phyloP scores from a whole-genome alignment of 1,140 invertebrate genomes.

The Radopholus similis region DNA sequence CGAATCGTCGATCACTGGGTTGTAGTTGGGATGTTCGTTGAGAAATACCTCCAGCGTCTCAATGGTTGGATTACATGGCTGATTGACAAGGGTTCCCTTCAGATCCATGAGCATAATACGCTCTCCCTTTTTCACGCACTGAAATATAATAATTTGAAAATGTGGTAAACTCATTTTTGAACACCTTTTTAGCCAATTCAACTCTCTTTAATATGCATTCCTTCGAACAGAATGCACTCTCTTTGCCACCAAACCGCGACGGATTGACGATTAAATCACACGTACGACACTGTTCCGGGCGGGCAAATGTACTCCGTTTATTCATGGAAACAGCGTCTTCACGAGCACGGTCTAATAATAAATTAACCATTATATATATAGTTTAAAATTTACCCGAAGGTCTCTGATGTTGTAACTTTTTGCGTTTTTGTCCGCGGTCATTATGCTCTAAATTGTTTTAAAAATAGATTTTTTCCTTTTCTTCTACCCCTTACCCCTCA shows the following conservation, averaged over 20 bases:
- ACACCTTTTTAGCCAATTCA: background rate
- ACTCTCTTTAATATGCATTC: slow-evolving; percentile 6
- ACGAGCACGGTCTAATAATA: background rate
- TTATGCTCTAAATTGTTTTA: background rate
- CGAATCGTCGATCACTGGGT: background rate
- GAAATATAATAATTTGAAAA: background rate
- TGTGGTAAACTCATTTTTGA: background rate
- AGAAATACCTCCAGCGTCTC: slow-evolving; percentile 4
- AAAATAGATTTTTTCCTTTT: background rate
- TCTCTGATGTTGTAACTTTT: background rate
- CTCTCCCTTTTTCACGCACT: slow-evolving; percentile 14
- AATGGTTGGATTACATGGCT: slow-evolving; percentile 2
- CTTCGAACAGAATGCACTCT: slow-evolving; percentile 2
- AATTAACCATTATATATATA: background rate
- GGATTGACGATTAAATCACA: background rate
- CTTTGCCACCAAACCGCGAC: background rate
- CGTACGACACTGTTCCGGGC: background rate
- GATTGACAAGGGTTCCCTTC: slow-evolving; percentile 1
- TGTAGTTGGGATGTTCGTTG: slow-evolving; percentile 1
- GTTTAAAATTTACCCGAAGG: background rate
- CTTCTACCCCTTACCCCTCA: background rate
- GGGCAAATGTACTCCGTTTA: slow-evolving; percentile 6
- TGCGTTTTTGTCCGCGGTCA: background rate
- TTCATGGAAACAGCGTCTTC: background rate
- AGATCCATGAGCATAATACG: slow-evolving; percentile 15